These are phyloP conservation scores for Dissostichus mawsoni DNA, from an alignment of 2,113 vertebrate species.

Conservation along the genomic window DNA sequence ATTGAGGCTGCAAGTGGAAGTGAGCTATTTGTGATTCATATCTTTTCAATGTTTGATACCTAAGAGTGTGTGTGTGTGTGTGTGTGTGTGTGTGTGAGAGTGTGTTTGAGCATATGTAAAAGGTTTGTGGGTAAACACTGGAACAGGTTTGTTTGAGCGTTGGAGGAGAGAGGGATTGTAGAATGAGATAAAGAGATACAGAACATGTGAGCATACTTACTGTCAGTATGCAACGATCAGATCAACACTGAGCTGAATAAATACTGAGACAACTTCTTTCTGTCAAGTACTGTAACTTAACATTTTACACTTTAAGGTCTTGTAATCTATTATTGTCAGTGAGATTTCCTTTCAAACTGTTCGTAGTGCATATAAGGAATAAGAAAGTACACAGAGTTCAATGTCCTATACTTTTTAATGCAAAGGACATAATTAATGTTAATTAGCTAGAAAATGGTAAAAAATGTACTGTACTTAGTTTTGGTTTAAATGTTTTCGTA, in stretches of 20 bases:
- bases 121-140: conserved; percentile 45
- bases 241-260: background rate
- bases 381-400: background rate
- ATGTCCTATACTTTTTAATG: background rate
- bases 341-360: too few species aligned
- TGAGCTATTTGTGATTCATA: conserved; percentile 42
- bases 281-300: background rate
- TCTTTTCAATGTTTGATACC: conserved; percentile 30
- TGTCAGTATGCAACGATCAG: conserved; percentile 9
- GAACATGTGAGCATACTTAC: background rate
- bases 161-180: conserved; percentile 1
- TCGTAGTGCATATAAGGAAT: background rate
- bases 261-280: background rate
- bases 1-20: conserved; percentile 26
- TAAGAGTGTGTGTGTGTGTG: background rate
- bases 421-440: background rate
- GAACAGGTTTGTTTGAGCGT: conserved; percentile 35
- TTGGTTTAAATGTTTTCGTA: background rate
- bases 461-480: background rate
- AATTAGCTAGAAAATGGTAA: background rate
- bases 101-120: conserved; percentile 33
- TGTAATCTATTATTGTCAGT: background rate
- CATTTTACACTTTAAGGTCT: background rate
- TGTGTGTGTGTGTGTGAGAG: background rate
- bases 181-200: conserved; percentile 40